Evolutionary conservation across 2,888 invertebrate species (phyloP), one percentile per base, ranked within the genome.

Genomic region (Drosophila niveifrons): DNA sequence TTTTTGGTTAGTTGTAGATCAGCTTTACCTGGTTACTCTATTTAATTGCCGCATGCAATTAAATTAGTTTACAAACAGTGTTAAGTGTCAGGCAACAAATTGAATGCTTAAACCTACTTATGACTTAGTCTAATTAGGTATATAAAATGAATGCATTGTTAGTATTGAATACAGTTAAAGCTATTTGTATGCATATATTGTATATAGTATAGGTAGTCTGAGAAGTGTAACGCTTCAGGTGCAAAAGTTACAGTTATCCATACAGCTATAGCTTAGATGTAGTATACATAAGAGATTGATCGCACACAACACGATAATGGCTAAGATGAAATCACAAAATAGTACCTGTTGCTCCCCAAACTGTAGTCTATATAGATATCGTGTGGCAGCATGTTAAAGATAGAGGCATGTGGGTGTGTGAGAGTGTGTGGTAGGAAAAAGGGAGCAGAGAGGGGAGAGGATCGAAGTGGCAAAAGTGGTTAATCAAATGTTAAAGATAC

Each of bases 301-400:
- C 65, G 92, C 91, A 90, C 92, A 91, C 77, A 93, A 90, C 77
- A 92, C 87, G 77, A 92, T 76, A 82, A 93, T 90, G 82, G 92
- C 92, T 85, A 93, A 89, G 78, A 93, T 83, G 84, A 92, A 90
- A 91, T 93, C 93, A 90, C 92, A 92, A 91, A 91, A 91, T 84
- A 91, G 86, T 93, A 93, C 93, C 93, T 93, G 91, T 87, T 90
- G 90, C 72, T 91, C 91, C 89, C 92, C 93, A 82, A 91, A 91
- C 80, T 91, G 92, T 81, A 92, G 90, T 89, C 92, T 92, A 86
- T 66, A 68, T 72, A 39, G n/a, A 46, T 51, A 18, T 13, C 57
- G 58, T 50, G 36, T 55, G 57, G 65, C 57, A 69, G 57, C 61
- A 48, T 67, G 53, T 55, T 69, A 15, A 52, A 31, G 39, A 13